These are phyloP conservation scores for Athalia rosae DNA, from an alignment of 2,888 invertebrate species.

Conservation along the genomic window DNA sequence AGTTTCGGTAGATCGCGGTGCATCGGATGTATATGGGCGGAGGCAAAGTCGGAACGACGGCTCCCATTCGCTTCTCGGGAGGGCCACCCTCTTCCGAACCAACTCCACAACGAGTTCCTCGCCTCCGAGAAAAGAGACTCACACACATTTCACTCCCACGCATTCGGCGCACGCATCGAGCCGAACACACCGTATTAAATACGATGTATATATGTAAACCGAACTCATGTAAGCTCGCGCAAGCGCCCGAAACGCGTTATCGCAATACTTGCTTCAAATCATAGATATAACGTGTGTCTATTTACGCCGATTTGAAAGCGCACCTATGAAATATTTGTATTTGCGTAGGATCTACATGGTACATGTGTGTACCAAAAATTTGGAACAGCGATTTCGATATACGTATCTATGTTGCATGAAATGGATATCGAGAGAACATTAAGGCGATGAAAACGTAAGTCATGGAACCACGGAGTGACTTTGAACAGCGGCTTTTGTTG, in stretches of 20 bases:
- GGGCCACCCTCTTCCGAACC: constrained; percentile 64
- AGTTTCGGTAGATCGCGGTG: not conserved
- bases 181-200: constrained; percentile 16
- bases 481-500: constrained; percentile 44
- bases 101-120: constrained; percentile 29
- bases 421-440: constrained; percentile 41
- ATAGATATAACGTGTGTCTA: no score
- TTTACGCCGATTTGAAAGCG: not conserved
- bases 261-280: not conserved
- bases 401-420: not conserved
- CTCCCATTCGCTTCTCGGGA: constrained; percentile 69
- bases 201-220: no score
- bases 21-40: constrained; percentile 65
- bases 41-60: constrained; percentile 65
- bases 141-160: constrained; percentile 33
- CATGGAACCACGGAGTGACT: constrained; percentile 21
- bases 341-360: not conserved
- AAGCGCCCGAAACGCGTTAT: not conserved
- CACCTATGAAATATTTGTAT: no score
- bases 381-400: not conserved
- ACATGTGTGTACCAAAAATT: constrained; percentile 6
- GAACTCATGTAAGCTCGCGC: not conserved
- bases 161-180: constrained; percentile 37
- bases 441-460: constrained; percentile 31
- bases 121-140: constrained; percentile 10